Evolutionary conservation across 2,888 invertebrate genomes (phyloP), one percentile per base, ranked within the genome.

Genomic region (Rhagonycha fulva): DNA sequence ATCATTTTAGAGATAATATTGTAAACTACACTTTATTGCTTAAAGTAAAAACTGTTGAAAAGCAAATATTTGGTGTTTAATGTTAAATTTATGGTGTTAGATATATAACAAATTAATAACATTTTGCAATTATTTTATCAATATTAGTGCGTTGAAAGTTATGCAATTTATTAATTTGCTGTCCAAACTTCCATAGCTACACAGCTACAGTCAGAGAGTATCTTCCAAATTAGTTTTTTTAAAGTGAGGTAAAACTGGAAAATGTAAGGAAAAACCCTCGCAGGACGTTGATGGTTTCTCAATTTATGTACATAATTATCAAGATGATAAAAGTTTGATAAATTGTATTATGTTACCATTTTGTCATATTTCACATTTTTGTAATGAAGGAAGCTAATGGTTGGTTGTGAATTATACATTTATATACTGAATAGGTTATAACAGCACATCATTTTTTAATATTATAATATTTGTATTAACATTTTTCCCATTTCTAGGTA

Each of bases 21-120:
- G 63, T 63, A 23, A 63, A 66, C 26, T 66, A 66, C 63, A 66
- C 12, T 26, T 66, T 66, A 66, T 66, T 66, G 63, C 63, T 66
- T 66, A 66, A 66, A 62, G 19, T 66, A 24, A 19, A 19, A 19
- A 66, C 11, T 66, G 23, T 24, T 12, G 23, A 66, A 66, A 66
- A 66, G 63, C 63, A 66, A 66, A 26, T 66, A 23, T 66, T 66
- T 66, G 63, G 63, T 66, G 63, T 66, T 63, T 66, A 66, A 66
- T 66, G n/a, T 66, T 24, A 66, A 66, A 66, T 66, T 24, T 66
- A 63, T 63, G 19, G 12, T 10, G 63, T 19, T 63, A 62, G 23
- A 23, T 62, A 62, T 62, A 62, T 62, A 62, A 11, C 23, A 62
- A 19, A 62, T 23, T 62, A 62, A 62, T 23, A 62, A 23, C 19